Percentiles rank a stretch among this genome's conserved stretches.
Conservation (phyloP, 2,888 invertebrate genomes). For the Drosophila recens region DNA sequence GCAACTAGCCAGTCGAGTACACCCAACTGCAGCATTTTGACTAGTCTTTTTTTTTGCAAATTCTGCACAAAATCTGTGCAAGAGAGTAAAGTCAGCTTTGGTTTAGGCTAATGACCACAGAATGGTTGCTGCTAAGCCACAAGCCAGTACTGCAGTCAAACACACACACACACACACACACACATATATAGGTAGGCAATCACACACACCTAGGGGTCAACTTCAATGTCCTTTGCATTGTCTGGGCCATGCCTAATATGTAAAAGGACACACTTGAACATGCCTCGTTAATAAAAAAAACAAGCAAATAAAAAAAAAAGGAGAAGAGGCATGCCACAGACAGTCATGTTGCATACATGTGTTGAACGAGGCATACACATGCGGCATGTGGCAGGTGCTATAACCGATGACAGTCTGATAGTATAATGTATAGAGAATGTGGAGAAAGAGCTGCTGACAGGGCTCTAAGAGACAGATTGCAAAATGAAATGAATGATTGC, state of each 20-base stretch:
- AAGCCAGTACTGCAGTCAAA: slow-evolving; percentile 68
- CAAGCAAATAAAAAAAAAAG: not conserved
- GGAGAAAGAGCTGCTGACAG: slow-evolving; percentile 56
- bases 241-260: slow-evolving; percentile 46
- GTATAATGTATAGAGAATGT: not conserved
- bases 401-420: slow-evolving; percentile 49
- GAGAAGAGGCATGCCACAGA: slow-evolving; percentile 12
- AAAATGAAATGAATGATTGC: slow-evolving; percentile 69
- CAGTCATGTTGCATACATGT: slow-evolving; percentile 23
- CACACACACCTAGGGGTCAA: slow-evolving; percentile 41
- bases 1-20: not conserved
- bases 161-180: slow-evolving; percentile 12
- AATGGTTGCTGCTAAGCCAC: slow-evolving; percentile 73
- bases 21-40: not conserved
- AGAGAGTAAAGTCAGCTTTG: slow-evolving; percentile 73
- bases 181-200: not conserved
- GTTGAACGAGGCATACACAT: slow-evolving; percentile 17
- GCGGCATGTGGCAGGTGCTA: slow-evolving; percentile 26
- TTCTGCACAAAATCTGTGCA: slow-evolving; percentile 72
- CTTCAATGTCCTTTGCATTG: slow-evolving; percentile 66
- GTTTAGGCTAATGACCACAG: slow-evolving; percentile 80
- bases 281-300: slow-evolving; percentile 23
- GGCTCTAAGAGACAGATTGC: slow-evolving; percentile 52
- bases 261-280: slow-evolving; percentile 48
- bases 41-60: slow-evolving; percentile 58